Conservation (phyloP, 2,888 invertebrate genomes). For the Sesia apiformis region DNA sequence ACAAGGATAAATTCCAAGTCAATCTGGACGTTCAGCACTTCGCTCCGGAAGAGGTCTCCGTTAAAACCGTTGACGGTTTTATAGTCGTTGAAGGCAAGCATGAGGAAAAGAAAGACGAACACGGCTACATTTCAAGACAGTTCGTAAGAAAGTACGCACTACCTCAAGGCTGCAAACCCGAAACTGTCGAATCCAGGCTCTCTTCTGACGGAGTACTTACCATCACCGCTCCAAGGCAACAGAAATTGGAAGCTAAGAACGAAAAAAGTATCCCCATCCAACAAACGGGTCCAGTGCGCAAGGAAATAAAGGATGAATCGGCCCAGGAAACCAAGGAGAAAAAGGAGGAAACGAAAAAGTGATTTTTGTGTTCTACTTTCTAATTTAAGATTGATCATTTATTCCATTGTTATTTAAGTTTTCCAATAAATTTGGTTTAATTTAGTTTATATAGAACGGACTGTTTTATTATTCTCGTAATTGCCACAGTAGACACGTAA, state of each 20-base stretch:
- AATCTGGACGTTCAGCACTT: conserved; percentile 80
- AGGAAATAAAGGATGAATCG: not conserved
- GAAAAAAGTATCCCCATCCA: not conserved
- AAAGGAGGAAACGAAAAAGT: no score
- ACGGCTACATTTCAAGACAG: conserved; percentile 78
- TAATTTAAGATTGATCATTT: no score
- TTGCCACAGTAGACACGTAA: no score
- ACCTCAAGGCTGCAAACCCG: conserved; percentile 79
- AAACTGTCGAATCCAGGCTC: conserved; percentile 75
- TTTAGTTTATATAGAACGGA: no score
- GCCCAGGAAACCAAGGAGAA: not conserved
- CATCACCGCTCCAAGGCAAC: conserved; percentile 15
- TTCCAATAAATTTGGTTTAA: no score
- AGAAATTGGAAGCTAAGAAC: not conserved
- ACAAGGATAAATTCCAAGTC: conserved; percentile 64
- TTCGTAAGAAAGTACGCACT: conserved; percentile 78
- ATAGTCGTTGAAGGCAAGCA: conserved; percentile 80
- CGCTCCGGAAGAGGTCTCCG: conserved; percentile 77
- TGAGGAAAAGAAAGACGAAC: conserved; percentile 78
- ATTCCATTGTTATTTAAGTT: no score
- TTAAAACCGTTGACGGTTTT: conserved; percentile 76
- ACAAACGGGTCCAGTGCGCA: not conserved
- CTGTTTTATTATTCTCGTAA: no score
- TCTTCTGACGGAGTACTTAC: conserved; percentile 79
- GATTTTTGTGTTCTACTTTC: no score